A percentile compares a stretch with the other conserved stretches of the same genome.
These are phyloP conservation scores for Campaea margaritaria DNA, from an alignment of 2,888 invertebrate species.

Conservation along the genomic window DNA sequence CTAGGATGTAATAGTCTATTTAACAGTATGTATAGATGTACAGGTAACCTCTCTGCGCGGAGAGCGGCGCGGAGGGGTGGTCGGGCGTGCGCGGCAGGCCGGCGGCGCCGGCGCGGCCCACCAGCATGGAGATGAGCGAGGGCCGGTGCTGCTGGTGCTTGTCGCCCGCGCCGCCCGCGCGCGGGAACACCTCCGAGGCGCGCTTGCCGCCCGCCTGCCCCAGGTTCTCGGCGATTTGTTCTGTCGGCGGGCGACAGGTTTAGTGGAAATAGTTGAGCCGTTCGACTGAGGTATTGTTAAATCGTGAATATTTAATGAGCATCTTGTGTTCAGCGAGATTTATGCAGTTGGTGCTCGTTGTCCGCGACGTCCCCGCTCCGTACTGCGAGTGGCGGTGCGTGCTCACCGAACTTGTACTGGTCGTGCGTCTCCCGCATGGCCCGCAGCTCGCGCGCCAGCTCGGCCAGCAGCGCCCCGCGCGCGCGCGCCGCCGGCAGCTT, in stretches of 20 bases:
- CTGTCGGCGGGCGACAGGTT: slow-evolving; percentile 45
- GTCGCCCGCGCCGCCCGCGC: slow-evolving; percentile 44
- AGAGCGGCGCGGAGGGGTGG: slow-evolving; percentile 71
- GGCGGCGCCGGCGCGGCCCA: slow-evolving; percentile 62
- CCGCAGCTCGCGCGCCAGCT: slow-evolving; percentile 94
- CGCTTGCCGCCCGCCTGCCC: slow-evolving; percentile 69
- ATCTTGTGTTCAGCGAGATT: too few relatives aligned
- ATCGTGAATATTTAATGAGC: too few relatives aligned
- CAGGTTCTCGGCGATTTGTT: slow-evolving; percentile 73
- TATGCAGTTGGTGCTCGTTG: too few relatives aligned
- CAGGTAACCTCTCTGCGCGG: slow-evolving; percentile 68
- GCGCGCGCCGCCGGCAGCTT: slow-evolving; percentile 92
- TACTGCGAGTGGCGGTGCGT: too few relatives aligned
- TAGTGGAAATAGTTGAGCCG: too few relatives aligned
- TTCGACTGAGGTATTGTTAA: too few relatives aligned
- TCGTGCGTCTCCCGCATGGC: slow-evolving; percentile 95
- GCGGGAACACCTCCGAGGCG: slow-evolving; percentile 70
- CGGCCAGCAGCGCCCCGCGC: slow-evolving; percentile 93
- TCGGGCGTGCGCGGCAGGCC: slow-evolving; percentile 73
- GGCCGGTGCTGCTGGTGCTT: slow-evolving; percentile 75
- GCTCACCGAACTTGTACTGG: slow-evolving; percentile 82
- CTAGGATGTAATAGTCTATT: too few relatives aligned
- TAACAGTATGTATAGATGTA: too few relatives aligned
- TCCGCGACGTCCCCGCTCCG: too few relatives aligned
- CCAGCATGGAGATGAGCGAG: slow-evolving; percentile 77